Conservation (phyloP, 1,140 invertebrate species). For the Drosophila seguyi region DNA sequence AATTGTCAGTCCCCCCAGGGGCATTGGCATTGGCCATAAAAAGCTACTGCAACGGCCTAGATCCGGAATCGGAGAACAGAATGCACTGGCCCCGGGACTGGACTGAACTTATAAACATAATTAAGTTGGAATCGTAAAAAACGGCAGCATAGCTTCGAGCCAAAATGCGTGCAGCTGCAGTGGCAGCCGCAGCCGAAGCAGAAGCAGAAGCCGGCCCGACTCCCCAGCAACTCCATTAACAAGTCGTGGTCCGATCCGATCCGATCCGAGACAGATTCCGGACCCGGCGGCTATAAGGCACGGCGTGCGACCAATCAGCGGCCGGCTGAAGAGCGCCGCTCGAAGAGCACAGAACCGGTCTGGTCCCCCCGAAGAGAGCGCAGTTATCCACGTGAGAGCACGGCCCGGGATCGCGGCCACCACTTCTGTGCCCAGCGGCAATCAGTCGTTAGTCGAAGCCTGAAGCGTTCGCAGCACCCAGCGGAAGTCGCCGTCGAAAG, state of each 20-base stretch:
- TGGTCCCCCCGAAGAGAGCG: conserved; percentile 48
- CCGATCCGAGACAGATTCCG: conserved; percentile 43
- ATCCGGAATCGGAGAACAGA: conserved; percentile 42
- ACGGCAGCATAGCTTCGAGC: conserved; percentile 53
- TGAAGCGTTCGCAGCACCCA: conserved; percentile 70
- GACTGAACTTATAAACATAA: conserved; percentile 71
- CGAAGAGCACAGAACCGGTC: conserved; percentile 72
- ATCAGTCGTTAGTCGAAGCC: conserved; percentile 75
- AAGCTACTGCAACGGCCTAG: conserved; percentile 43
- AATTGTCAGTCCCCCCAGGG: conserved; percentile 49
- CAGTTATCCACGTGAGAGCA: conserved; percentile 9
- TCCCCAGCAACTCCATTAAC: conserved; percentile 68
- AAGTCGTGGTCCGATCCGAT: conserved; percentile 52
- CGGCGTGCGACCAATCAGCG: conserved; percentile 68
- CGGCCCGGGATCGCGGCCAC: conserved; percentile 25
- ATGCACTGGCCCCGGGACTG: conserved; percentile 18
- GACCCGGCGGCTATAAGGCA: conserved; percentile 48
- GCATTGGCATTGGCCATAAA: conserved; percentile 41
- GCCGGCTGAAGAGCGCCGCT: conserved; percentile 59
- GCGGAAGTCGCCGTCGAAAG: conserved; percentile 36
- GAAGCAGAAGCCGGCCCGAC: conserved; percentile 23
- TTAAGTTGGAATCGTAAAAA: conserved; percentile 81
- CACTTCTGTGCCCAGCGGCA: conserved; percentile 67
- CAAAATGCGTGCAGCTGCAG: conserved; percentile 54
- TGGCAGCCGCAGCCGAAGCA: conserved; percentile 22